Base-by-base conservation (phyloP, 2,797 vertebrate species). In the Tenualosa thibaudeaui region DNA sequence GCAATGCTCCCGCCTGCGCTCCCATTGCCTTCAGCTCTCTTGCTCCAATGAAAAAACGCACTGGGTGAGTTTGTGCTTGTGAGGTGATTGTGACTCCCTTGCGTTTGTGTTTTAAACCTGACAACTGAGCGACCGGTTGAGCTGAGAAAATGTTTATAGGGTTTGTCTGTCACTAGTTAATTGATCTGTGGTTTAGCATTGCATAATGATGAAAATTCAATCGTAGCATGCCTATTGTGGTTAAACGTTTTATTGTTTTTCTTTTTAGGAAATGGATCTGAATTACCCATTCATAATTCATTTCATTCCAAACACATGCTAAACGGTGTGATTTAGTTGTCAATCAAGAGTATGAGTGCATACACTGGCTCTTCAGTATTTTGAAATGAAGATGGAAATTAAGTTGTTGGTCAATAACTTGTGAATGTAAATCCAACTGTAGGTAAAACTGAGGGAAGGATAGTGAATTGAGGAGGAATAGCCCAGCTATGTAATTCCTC, bases 41-140 rank as follows among this genome's bases (percentile, higher is more conserved):
- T 91, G 90, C 94, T 94, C 94, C 93, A 95, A 96, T 96, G 96
- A 95, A 93, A 96, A 95, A 93, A 90, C 92, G 87, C 88, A 90
- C 89, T 84, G 85, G 95, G 96, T 96, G 92, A 96, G 96, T 88
- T 82, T n/a, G 13, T 43, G 8, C 51, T 54, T 12, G 54, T 82
- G 6, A 51, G 50, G 50, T 12, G 50, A 51, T 12, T 51, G 53
- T 43, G 26, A 87, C 85, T 78, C 40, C 71, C 71, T 13, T 75
- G 37, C 71, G 4, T 17, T 15, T 26, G n/a, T 31, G 24, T 37
- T 37, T 15, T 15, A 71, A 71, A 4, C 10, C 5, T 40, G 65
- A 5, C 6, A 31, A 17, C 65, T 1, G 31, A 71, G 3, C 40
- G 26, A 19, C 71, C 22, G 37, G 13, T 78, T 78, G 37, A 43